These are phyloP conservation scores for Calyptommatus sinebrachiatus DNA, from an alignment of 2,113 vertebrate genomes.

Conservation along the genomic window DNA sequence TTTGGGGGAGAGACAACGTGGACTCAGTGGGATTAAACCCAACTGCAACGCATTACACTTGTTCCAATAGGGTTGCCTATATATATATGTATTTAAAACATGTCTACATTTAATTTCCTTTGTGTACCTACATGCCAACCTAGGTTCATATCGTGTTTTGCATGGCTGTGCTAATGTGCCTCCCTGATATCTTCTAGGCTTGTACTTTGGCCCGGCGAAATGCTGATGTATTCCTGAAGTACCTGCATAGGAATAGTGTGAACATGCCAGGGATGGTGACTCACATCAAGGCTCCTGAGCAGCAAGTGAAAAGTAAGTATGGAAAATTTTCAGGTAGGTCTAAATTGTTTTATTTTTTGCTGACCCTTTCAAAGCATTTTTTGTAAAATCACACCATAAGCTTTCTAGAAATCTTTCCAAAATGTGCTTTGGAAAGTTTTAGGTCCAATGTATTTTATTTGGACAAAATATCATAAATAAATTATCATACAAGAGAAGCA, in stretches of 20 bases:
- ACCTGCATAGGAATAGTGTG: constrained; percentile 97
- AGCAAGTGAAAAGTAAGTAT: constrained; percentile 96
- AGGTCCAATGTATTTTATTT: not conserved
- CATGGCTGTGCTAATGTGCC: not conserved
- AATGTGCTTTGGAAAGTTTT: not conserved
- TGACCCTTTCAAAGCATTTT: too few relatives aligned
- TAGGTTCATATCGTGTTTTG: not conserved
- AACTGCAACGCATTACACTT: too few relatives aligned
- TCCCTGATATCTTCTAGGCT: constrained; percentile 72
- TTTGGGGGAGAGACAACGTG: too few relatives aligned
- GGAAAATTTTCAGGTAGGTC: not conserved
- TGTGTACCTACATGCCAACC: not conserved
- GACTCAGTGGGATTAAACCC: not conserved
- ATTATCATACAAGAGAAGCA: not conserved
- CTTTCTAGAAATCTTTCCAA: too few relatives aligned
- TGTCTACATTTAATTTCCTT: not conserved
- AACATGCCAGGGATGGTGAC: constrained; percentile 98
- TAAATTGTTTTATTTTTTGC: not conserved
- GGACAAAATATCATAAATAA: too few relatives aligned
- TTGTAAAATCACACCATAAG: too few relatives aligned
- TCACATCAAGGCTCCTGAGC: constrained; percentile 95
- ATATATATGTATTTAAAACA: too few relatives aligned
- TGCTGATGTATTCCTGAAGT: constrained; percentile 97
- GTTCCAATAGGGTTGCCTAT: too few relatives aligned
- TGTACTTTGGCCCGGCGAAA: constrained; percentile 94